Evolutionary conservation across 2,113 vertebrate species (phyloP).

Genomic region (Isichthys henryi): DNA sequence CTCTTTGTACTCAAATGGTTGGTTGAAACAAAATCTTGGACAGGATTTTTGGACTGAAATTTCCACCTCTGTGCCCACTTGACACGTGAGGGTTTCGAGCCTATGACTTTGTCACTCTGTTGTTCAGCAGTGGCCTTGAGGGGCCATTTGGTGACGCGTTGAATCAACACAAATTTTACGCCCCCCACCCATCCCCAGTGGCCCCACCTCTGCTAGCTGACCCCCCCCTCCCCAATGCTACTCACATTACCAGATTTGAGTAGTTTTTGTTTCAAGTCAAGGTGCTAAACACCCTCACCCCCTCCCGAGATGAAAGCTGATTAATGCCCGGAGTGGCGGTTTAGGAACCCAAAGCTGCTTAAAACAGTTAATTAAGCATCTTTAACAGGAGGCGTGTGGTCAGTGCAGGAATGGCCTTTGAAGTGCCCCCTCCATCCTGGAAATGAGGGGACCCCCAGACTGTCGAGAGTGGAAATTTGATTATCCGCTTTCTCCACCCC

Average conservation of each 20-base stretch:
- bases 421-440: conserved; percentile 43
- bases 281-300: conserved; percentile 52
- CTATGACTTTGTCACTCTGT: conserved; percentile 17
- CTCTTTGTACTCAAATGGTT: background rate
- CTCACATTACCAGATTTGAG: conserved; percentile 45
- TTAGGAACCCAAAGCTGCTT: conserved; percentile 53
- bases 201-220: background rate
- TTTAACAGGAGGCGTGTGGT: conserved; percentile 3
- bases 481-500: conserved; percentile 44
- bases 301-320: conserved; percentile 56
- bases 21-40: background rate
- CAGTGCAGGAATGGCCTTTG: conserved; percentile 46
- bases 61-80: background rate
- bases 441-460: conserved; percentile 29
- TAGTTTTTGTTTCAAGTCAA: conserved; percentile 53
- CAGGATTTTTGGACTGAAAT: background rate
- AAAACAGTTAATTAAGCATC: conserved; percentile 57
- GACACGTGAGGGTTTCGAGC: background rate
- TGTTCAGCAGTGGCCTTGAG: background rate
- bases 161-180: conserved; percentile 55
- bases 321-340: conserved; percentile 43
- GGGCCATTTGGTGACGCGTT: conserved; percentile 59
- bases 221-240: conserved; percentile 33
- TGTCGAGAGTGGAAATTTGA: conserved; percentile 60
- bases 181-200: background rate